A percentile compares a stretch with the other conserved stretches of the same genome.
Conservation (phyloP, 2,888 invertebrate genomes). For the Trissolcus brochymenae region DNA sequence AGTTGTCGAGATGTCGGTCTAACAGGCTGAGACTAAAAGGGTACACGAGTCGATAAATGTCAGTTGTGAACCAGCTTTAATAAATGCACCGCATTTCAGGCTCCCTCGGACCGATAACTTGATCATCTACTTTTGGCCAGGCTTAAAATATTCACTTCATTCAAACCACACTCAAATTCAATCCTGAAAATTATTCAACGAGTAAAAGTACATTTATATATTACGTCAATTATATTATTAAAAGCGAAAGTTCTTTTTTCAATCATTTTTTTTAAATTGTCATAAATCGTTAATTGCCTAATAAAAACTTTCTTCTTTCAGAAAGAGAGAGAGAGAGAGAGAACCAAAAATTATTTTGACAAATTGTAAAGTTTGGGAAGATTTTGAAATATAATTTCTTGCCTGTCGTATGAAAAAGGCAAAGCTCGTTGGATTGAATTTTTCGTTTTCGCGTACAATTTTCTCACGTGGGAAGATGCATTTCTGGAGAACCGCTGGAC, state of each 20-base stretch:
- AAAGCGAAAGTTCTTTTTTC: background rate
- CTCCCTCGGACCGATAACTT: background rate
- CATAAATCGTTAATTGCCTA: too few relatives aligned
- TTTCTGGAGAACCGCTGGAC: conserved; percentile 32
- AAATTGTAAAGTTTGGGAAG: too few relatives aligned
- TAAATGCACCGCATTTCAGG: conserved; percentile 61
- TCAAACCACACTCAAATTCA: too few relatives aligned
- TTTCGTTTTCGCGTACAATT: conserved; percentile 3
- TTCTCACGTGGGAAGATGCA: conserved; percentile 13
- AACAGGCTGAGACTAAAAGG: conserved; percentile 44
- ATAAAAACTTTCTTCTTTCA: too few relatives aligned
- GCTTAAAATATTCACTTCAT: too few relatives aligned
- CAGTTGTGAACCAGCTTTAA: conserved; percentile 64
- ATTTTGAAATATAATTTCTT: background rate
- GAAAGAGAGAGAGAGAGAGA: too few relatives aligned
- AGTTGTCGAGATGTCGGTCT: conserved; percentile 21
- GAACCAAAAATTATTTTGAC: too few relatives aligned
- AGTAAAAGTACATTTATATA: background rate
- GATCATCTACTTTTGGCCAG: background rate
- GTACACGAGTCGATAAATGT: conserved; percentile 62
- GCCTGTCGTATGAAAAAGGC: background rate
- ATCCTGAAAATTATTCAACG: too few relatives aligned
- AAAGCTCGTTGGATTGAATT: background rate
- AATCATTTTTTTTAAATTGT: too few relatives aligned
- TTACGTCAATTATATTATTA: conserved; percentile 3